Conservation (phyloP, 2,888 invertebrate genomes). For the Ennomos erosarius region DNA sequence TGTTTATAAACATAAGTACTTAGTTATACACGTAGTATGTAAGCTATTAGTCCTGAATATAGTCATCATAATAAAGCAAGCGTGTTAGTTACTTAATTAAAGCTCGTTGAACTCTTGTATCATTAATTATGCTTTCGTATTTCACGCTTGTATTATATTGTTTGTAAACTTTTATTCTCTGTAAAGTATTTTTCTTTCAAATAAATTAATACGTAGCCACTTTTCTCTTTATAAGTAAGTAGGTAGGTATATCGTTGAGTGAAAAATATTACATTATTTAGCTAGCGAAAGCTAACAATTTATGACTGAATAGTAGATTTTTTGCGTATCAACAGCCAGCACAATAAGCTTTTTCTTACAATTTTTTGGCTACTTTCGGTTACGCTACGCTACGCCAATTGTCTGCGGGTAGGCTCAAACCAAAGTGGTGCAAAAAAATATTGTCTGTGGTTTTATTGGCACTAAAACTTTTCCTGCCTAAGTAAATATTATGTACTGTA, state of each 20-base stretch:
- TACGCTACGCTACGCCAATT: slow-evolving; percentile 50
- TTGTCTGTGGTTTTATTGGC: slow-evolving; percentile 26
- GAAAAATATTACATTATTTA: slow-evolving; percentile 14
- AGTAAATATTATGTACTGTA: slow-evolving; percentile 2
- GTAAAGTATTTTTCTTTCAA: no score
- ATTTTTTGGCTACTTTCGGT: slow-evolving; percentile 41
- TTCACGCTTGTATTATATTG: neutral
- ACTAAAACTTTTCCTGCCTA: slow-evolving; percentile 27
- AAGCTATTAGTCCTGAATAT: no score
- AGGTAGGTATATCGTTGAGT: neutral
- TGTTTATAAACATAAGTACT: no score
- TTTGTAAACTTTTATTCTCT: no score
- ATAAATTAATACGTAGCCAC: no score
- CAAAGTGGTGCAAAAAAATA: slow-evolving; percentile 31
- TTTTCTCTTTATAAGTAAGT: neutral
- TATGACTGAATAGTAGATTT: slow-evolving; percentile 43
- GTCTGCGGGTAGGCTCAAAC: slow-evolving; percentile 30
- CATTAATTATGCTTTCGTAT: slow-evolving; percentile 4
- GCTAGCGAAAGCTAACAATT: slow-evolving; percentile 44
- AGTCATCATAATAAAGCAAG: neutral
- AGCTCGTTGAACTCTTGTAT: slow-evolving; percentile 27
- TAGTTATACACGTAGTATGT: no score
- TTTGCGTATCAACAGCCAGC: slow-evolving; percentile 40
- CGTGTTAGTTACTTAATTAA: slow-evolving; percentile 6
- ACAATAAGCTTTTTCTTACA: slow-evolving; percentile 37